phyloP scores from a whole-genome alignment of 1,140 invertebrate genomes.

The Hyles vespertilio region DNA sequence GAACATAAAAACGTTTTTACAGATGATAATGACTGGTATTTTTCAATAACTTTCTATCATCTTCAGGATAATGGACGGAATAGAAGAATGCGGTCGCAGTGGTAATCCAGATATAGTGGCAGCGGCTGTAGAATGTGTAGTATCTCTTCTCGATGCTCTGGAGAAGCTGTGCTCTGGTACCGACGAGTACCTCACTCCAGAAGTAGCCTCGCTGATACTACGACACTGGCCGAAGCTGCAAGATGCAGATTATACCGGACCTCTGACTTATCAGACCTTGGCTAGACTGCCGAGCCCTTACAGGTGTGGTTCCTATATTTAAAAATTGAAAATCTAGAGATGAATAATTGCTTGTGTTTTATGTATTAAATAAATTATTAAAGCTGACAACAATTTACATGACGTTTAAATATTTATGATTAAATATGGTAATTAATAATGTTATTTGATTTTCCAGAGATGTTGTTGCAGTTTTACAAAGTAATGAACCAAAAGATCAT shows the following conservation, averaged over 20 bases:
- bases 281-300: conserved; percentile 87
- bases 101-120: conserved; percentile 84
- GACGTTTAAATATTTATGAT: too few relatives aligned
- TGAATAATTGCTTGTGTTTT: too few relatives aligned
- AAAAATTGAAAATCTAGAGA: too few relatives aligned
- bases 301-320: conserved; percentile 56
- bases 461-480: conserved; percentile 71
- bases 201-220: conserved; percentile 81
- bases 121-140: conserved; percentile 89
- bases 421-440: neutral
- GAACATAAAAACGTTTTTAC: too few relatives aligned
- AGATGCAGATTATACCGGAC: conserved; percentile 89
- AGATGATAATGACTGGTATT: neutral
- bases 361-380: too few relatives aligned
- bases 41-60: neutral
- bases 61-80: conserved; percentile 91
- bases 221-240: conserved; percentile 83
- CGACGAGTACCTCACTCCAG: conserved; percentile 77
- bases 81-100: conserved; percentile 86
- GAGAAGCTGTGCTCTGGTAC: conserved; percentile 85
- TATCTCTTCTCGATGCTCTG: conserved; percentile 87
- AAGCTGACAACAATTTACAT: too few relatives aligned
- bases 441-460: conserved; percentile 53
- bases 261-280: conserved; percentile 89
- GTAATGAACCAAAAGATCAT: conserved; percentile 61